Conservation (phyloP, 2,113 vertebrate genomes). For the Cephalopterus ornatus region DNA sequence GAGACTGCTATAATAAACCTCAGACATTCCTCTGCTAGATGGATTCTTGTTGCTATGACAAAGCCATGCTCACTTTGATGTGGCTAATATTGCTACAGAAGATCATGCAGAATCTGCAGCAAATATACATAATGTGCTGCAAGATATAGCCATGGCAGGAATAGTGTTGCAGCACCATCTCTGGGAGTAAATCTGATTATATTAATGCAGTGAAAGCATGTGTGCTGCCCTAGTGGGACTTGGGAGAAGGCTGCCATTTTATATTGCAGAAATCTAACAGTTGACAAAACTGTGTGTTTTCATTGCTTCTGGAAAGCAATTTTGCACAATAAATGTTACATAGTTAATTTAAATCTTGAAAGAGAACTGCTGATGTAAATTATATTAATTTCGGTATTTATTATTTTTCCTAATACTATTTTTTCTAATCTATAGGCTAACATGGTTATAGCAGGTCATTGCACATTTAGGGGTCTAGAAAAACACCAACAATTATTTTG, state of each 20-base stretch:
- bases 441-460: neutral
- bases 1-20: neutral
- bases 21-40: slow-evolving; percentile 15
- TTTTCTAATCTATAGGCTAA: neutral
- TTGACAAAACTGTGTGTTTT: neutral
- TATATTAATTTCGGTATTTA: neutral
- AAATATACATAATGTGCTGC: neutral
- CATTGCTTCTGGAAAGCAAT: slow-evolving; percentile 10
- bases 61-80: neutral
- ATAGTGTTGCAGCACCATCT: neutral
- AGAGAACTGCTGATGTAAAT: neutral
- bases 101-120: neutral
- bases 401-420: neutral
- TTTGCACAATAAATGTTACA: neutral
- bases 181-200: neutral
- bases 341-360: neutral
- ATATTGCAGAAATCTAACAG: neutral
- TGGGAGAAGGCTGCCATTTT: neutral
- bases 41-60: neutral
- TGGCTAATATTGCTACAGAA: neutral
- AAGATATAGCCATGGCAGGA: neutral
- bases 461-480: neutral
- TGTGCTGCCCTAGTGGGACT: neutral
- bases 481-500: neutral
- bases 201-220: neutral